Base-by-base conservation (phyloP, 1,140 invertebrate genomes). In the Drosophila pandora region DNA sequence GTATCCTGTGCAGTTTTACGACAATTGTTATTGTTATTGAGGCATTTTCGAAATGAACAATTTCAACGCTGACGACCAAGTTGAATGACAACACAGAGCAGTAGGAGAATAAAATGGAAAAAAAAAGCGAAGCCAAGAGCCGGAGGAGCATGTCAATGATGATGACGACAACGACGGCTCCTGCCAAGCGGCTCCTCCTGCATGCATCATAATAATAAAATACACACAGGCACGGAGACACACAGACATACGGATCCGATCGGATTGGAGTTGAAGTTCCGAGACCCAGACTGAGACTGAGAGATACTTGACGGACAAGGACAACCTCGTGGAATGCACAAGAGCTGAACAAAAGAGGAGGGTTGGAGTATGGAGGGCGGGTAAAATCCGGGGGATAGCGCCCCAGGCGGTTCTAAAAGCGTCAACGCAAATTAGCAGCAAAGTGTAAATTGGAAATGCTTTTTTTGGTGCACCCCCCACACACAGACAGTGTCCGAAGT, bases 31-130 rank as follows among this genome's bases (percentile, higher is more conserved):
- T 88, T 90, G 84, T 88, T 88, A 88, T 88, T 88, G 84, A 89
- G 84, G 85, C 84, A 88, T 88, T 90, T 89, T 85, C 84, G 85
- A 88, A 88, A 90, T 90, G 84, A 90, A 90, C 84, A 88, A 85
- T 88, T 88, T 79, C 73, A 72, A 63, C 84, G 65, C 76, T 89
- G 83, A 89, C 76, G 84, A 89, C 82, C 75, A 70, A 78, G 68
- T 74, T 84, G 79, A 88, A 87, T 87, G 82, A 88, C 79, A 88
- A 88, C 65, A 47, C 43, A 47, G 21, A 47, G 43, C 39, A 74
- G 75, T 57, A 69, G 58, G 48, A 28, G 56, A 28, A 43, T 59
- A 32, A 53, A 34, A 37, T 39, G 49, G 13, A 41, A 54, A 7
- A 17, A 21, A 39, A 39, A 62, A 22, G 50, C 9, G 12, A 9